Evolutionary conservation across 2,888 invertebrate species (phyloP), one percentile per base, ranked within the genome.

Genomic region (Shargacucullia verbasci): DNA sequence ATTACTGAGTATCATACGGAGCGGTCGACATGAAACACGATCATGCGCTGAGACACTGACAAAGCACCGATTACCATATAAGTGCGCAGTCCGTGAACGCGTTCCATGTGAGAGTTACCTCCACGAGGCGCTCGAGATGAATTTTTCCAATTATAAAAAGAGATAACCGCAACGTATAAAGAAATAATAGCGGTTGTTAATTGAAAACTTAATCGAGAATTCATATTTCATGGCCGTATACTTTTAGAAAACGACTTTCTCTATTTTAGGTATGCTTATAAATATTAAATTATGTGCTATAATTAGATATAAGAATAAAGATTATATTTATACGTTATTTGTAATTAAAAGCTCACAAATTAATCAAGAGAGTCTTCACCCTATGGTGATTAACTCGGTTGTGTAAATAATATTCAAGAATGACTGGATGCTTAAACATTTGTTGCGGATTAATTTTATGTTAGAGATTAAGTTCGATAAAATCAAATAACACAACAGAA

Each of bases 31-130:
- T 78, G 73, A 80, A 73, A 76, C 75, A 64, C 65, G 65, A 70
- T 73, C 73, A 68, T 71, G 49, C 52, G 52, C 61, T 66, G 69
- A 77, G 86, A 86, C 84, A 81, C 78, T 81, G 82, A 84, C 78
- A 82, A 85, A 85, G 77, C 71, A 73, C 70, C 79, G 72, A 80
- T 79, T 79, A 77, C 86, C 85, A 81, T 86, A 85, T 85, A 85
- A 76, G 84, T 76, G 70, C 63, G 70, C 68, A 50, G 67, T 65
- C 69, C 52, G 53, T 68, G 68, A 78, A 49, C 73, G 73, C 58
- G 62, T 66, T 62, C 73, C 72, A 70, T 75, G 72, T 71, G 59
- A 67, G 70, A 72, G 62, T 77, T 54, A 61, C 73, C 73, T 70
- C 46, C 70, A 73, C 75, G 73, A 66, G 61, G 61, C 50, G 56